These are phyloP conservation scores for Phoxinus dragarum DNA, from an alignment of 2,797 vertebrate genomes.

Conservation along the genomic window DNA sequence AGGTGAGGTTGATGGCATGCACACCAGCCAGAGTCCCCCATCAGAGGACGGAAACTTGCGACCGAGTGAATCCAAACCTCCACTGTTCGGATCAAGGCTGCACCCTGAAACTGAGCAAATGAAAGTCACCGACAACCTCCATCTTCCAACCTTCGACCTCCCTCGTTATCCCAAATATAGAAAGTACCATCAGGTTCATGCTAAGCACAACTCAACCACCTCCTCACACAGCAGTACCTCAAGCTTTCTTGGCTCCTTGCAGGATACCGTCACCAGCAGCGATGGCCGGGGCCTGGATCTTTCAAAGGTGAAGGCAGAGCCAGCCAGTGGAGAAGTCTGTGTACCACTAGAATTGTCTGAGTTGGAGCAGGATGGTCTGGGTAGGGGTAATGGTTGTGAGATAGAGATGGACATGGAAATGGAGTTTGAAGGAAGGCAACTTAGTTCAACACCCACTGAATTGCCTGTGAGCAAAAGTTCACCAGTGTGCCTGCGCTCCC, in stretches of 20 bases:
- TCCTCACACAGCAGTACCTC: conserved; percentile 84
- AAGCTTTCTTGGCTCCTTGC: conserved; percentile 84
- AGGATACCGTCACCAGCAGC: conserved; percentile 73
- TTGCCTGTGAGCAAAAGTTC: conserved; percentile 76
- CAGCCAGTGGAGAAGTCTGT: conserved; percentile 80
- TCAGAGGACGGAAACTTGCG: conserved; percentile 73
- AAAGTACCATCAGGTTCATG: conserved; percentile 89
- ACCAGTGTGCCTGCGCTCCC: conserved; percentile 87
- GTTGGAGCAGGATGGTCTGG: conserved; percentile 83
- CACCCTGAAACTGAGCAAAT: conserved; percentile 74
- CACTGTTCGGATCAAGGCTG: conserved; percentile 76
- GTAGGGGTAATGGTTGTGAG: conserved; percentile 84
- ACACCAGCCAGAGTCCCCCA: conserved; percentile 71
- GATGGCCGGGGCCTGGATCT: conserved; percentile 48
- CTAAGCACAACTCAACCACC: conserved; percentile 84
- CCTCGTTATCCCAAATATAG: conserved; percentile 90
- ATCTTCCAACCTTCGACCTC: conserved; percentile 69
- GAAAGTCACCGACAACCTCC: conserved; percentile 62
- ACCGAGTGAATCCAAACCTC: conserved; percentile 68
- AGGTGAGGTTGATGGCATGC: conserved; percentile 82
- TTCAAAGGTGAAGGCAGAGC: conserved; percentile 84
- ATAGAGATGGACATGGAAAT: conserved; percentile 67
- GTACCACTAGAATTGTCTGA: conserved; percentile 86
- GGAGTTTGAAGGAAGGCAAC: conserved; percentile 72
- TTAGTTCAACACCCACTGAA: conserved; percentile 79